Conservation (phyloP, 1,140 invertebrate genomes). For the Reticulitermes speratus region DNA sequence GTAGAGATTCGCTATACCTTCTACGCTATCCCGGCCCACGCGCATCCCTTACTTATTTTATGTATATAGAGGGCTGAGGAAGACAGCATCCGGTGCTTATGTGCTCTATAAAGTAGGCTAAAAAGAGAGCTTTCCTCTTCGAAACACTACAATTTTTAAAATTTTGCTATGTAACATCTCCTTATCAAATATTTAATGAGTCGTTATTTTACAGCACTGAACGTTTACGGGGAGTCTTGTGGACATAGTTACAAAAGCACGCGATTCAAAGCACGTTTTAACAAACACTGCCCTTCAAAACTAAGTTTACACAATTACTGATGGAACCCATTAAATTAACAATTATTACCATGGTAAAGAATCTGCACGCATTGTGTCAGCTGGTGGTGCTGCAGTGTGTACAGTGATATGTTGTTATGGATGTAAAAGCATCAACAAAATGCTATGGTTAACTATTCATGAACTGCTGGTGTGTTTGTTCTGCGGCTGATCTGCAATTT, state of each 20-base stretch:
- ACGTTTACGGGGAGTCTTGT: too few relatives aligned
- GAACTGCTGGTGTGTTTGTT: not conserved
- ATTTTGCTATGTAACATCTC: too few relatives aligned
- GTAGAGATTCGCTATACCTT: too few relatives aligned
- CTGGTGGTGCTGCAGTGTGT: not conserved
- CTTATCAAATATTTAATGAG: too few relatives aligned
- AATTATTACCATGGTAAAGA: slow-evolving; percentile 16
- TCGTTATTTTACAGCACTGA: too few relatives aligned
- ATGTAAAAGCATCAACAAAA: not conserved
- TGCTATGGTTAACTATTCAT: slow-evolving; percentile 11
- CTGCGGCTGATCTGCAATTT: slow-evolving; percentile 1
- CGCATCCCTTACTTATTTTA: too few relatives aligned
- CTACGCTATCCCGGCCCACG: too few relatives aligned
- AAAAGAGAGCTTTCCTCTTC: too few relatives aligned
- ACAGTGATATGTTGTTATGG: not conserved
- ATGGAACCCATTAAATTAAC: not conserved
- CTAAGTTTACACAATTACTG: not conserved
- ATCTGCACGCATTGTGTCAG: not conserved
- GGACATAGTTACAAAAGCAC: not conserved
- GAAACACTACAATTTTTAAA: too few relatives aligned
- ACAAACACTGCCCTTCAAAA: not conserved
- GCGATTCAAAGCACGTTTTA: not conserved
- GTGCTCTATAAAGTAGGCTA: too few relatives aligned
- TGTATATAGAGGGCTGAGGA: too few relatives aligned
- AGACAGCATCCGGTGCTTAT: too few relatives aligned